phyloP scores from a whole-genome alignment of 2,888 invertebrate genomes.

The Philaethria dido region DNA sequence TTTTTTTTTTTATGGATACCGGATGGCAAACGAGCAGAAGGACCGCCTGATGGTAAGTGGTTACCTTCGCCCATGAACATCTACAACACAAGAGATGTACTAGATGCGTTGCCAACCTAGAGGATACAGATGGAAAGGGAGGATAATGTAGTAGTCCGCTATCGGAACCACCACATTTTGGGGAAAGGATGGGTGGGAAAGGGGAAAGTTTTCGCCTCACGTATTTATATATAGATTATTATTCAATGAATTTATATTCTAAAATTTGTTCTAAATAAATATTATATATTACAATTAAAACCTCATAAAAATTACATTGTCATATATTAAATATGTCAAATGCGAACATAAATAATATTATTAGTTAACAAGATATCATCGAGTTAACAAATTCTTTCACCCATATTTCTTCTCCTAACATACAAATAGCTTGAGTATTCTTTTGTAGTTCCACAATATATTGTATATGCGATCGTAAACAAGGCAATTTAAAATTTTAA shows the following conservation, averaged over 20 bases:
- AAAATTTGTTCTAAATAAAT: background rate
- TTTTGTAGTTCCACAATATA: conserved; percentile 18
- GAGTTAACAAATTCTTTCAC: background rate
- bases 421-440: conserved; percentile 12
- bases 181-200: too few relatives aligned
- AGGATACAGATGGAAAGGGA: too few relatives aligned
- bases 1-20: too few relatives aligned
- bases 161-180: too few relatives aligned
- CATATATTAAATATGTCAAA: conserved; percentile 7
- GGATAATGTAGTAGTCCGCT: too few relatives aligned
- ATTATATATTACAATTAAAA: background rate
- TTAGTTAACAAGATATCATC: background rate
- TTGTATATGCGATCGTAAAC: conserved; percentile 19
- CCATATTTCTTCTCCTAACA: background rate
- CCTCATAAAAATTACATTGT: background rate
- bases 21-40: too few relatives aligned
- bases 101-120: too few relatives aligned
- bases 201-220: too few relatives aligned
- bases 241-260: background rate
- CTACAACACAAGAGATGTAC: too few relatives aligned
- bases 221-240: too few relatives aligned
- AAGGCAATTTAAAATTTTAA: background rate
- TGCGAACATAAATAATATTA: background rate
- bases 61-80: too few relatives aligned
- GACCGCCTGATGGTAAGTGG: too few relatives aligned